phyloP scores from a whole-genome alignment of 2,113 vertebrate genomes.

The Elaphurus davidianus region DNA sequence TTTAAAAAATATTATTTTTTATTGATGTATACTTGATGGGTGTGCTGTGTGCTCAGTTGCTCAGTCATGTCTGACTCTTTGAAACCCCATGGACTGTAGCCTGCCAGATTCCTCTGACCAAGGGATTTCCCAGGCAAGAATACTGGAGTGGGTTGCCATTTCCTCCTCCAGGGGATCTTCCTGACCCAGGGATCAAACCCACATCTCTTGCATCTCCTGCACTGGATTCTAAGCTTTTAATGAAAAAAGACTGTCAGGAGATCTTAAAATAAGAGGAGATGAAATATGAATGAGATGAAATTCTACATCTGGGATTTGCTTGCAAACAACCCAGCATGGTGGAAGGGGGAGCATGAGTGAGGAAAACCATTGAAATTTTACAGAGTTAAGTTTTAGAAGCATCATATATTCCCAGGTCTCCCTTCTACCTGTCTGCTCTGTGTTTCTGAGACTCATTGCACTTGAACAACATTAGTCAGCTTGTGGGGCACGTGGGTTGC shows the following conservation, averaged over 20 bases:
- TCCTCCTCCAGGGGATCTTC: not conserved
- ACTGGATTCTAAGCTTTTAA: not conserved
- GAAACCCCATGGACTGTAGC: not conserved
- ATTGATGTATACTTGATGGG: not conserved
- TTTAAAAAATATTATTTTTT: not conserved
- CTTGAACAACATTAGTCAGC: not conserved
- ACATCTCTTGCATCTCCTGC: not conserved
- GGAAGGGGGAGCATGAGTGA: not conserved
- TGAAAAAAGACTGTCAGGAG: not conserved
- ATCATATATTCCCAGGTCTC: not conserved
- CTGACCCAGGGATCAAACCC: not conserved
- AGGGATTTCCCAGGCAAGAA: not conserved
- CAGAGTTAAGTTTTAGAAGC: not conserved
- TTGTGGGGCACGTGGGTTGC: not conserved
- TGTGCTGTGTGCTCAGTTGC: not conserved
- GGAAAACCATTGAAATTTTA: not conserved
- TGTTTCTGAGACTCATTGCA: not conserved
- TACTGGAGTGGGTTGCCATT: not conserved
- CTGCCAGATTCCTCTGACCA: not conserved
- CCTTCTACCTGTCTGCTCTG: not conserved
- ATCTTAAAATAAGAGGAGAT: not conserved
- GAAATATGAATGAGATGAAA: not conserved
- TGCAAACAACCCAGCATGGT: not conserved
- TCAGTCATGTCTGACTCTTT: not conserved
- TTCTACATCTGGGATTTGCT: not conserved